phyloP scores from a whole-genome alignment of 2,113 vertebrate species.

The Chinchilla lanigera region DNA sequence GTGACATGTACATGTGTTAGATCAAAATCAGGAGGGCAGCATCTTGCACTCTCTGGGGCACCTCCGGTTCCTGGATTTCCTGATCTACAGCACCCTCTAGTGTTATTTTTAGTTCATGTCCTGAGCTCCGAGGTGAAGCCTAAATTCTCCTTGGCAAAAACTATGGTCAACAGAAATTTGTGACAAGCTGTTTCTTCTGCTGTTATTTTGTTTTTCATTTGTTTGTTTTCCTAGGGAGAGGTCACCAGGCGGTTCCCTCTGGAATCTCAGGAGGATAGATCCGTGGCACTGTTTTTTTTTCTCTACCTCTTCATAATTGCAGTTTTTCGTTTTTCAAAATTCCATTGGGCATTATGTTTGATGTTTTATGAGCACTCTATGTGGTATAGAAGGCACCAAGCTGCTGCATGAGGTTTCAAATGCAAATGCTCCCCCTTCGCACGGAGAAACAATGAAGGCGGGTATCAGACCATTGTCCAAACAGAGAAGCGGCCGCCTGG shows the following conservation, averaged over 20 bases:
- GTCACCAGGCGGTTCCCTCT: not conserved
- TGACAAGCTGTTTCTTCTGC: not conserved
- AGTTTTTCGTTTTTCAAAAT: not conserved
- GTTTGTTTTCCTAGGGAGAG: not conserved
- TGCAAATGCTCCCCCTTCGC: not conserved
- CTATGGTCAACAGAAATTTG: not conserved
- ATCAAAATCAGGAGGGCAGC: no score
- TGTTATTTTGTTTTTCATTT: not conserved
- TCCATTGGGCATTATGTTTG: not conserved
- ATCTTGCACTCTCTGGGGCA: accelerated
- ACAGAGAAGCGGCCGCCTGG: not conserved
- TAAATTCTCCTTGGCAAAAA: not conserved
- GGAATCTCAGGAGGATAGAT: not conserved
- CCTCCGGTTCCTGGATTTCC: not conserved
- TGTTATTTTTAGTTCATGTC: not conserved
- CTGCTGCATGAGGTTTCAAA: not conserved
- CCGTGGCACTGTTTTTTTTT: not conserved
- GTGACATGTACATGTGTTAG: not conserved
- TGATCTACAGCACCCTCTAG: constrained; percentile 56
- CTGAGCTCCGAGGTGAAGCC: not conserved
- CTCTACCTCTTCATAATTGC: not conserved
- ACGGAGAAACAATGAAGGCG: not conserved
- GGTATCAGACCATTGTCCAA: not conserved
- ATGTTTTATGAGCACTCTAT: accelerated
- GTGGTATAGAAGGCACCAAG: not conserved